Evolutionary conservation across 1,140 invertebrate species (phyloP).

Genomic region (Ceratina japonica): DNA sequence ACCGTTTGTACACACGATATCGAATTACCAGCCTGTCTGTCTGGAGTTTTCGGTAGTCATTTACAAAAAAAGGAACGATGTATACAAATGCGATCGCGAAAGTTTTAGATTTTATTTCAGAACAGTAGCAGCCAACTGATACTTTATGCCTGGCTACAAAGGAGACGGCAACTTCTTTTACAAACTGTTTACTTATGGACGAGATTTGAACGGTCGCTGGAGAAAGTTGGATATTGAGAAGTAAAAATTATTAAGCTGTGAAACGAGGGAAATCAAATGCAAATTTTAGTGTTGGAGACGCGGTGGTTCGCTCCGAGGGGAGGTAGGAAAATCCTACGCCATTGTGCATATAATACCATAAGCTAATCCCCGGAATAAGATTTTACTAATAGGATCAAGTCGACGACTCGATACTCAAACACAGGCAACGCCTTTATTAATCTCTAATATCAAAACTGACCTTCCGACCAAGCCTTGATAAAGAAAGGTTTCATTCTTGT

Average conservation of each 20-base stretch:
- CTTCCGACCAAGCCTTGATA: neutral
- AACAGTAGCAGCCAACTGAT: no score
- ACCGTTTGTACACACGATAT: conserved; percentile 15
- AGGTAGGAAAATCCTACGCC: neutral
- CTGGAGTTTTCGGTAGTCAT: conserved; percentile 12
- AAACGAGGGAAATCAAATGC: no score
- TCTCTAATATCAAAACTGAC: neutral
- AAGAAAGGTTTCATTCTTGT: no score
- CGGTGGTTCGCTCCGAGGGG: no score
- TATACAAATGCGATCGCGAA: conserved; percentile 1
- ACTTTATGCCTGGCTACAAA: no score
- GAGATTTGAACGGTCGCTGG: no score
- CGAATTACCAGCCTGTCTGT: conserved; percentile 21
- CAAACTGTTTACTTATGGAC: no score
- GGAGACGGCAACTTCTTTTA: no score
- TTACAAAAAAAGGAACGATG: conserved; percentile 17
- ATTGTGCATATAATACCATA: neutral
- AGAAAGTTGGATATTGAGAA: no score
- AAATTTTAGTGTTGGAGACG: no score
- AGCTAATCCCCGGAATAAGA: conserved; percentile 11
- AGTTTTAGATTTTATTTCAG: conserved; percentile 24
- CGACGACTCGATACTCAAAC: neutral
- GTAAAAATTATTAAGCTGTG: no score
- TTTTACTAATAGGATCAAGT: conserved; percentile 7
- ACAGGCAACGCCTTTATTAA: neutral